phyloP scores from a whole-genome alignment of 2,888 invertebrate species.

The Maniola hyperantus region DNA sequence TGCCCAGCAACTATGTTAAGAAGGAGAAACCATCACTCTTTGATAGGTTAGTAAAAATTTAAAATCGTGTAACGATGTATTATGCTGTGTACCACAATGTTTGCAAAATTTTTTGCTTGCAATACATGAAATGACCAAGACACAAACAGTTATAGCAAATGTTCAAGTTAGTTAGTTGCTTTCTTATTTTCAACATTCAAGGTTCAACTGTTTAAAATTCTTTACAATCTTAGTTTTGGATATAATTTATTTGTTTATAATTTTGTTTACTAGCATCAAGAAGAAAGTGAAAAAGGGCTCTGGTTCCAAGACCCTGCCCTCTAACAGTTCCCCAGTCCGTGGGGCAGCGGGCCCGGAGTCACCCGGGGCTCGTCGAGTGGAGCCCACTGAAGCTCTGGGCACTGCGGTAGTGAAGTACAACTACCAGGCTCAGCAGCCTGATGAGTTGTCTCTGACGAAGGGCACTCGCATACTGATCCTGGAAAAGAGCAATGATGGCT shows the following conservation, averaged over 20 bases:
- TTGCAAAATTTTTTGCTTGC: background rate
- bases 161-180: background rate
- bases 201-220: background rate
- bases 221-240: background rate
- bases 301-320: slow-evolving; percentile 93
- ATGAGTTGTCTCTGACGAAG: slow-evolving; percentile 96
- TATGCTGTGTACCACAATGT: background rate
- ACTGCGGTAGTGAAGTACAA: slow-evolving; percentile 97
- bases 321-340: slow-evolving; percentile 92
- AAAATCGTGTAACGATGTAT: background rate
- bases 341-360: slow-evolving; percentile 79
- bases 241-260: background rate
- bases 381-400: slow-evolving; percentile 93
- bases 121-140: background rate
- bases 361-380: slow-evolving; percentile 80
- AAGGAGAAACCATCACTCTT: slow-evolving; percentile 97
- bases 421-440: slow-evolving; percentile 95
- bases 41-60: slow-evolving; percentile 85
- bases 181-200: background rate
- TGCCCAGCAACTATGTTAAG: slow-evolving; percentile 99
- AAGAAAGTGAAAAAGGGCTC: slow-evolving; percentile 92
- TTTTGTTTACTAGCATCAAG: slow-evolving; percentile 85
- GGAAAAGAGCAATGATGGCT: slow-evolving; percentile 99
- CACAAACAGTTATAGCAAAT: background rate
- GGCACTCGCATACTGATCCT: slow-evolving; percentile 96